Evolutionary conservation across 2,797 vertebrate genomes (phyloP).

Genomic region (Eptatretus atami): DNA sequence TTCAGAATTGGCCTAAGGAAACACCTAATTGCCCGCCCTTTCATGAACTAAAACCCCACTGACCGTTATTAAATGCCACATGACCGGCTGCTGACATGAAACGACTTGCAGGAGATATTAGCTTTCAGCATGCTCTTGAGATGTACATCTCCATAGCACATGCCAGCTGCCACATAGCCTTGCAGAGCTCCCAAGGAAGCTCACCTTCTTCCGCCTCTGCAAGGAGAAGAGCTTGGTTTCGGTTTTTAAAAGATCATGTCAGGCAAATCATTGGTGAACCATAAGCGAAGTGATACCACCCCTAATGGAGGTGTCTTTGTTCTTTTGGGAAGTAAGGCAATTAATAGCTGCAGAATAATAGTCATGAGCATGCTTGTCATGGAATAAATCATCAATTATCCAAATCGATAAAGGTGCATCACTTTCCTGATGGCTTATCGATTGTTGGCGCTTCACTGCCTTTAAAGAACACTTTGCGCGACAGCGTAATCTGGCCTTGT

Average conservation of each 20-base stretch:
- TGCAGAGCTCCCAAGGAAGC: conserved; percentile 88
- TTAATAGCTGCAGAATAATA: too few species aligned
- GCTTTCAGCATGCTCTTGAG: conserved; percentile 94
- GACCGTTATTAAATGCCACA: background rate
- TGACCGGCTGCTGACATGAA: conserved; percentile 89
- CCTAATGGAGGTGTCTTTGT: background rate
- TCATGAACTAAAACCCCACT: too few species aligned
- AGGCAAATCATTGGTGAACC: background rate
- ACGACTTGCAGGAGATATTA: conserved; percentile 65
- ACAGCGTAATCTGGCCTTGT: too few species aligned
- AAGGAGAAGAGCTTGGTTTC: conserved; percentile 9
- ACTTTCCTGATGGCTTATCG: too few species aligned
- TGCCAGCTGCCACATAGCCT: conserved; percentile 83
- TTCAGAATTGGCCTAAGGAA: too few species aligned
- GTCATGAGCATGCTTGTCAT: too few species aligned
- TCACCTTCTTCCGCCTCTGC: conserved; percentile 81
- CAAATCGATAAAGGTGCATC: too few species aligned
- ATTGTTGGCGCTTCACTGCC: too few species aligned
- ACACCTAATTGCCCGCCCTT: too few species aligned
- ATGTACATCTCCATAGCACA: conserved; percentile 95
- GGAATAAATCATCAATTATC: background rate
- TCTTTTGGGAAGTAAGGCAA: background rate
- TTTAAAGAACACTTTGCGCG: too few species aligned
- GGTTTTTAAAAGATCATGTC: background rate
- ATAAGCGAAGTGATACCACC: too few species aligned